Evolutionary conservation across 2,113 vertebrate genomes (phyloP), one percentile per base, ranked within the genome.

Genomic region (Perca flavescens): DNA sequence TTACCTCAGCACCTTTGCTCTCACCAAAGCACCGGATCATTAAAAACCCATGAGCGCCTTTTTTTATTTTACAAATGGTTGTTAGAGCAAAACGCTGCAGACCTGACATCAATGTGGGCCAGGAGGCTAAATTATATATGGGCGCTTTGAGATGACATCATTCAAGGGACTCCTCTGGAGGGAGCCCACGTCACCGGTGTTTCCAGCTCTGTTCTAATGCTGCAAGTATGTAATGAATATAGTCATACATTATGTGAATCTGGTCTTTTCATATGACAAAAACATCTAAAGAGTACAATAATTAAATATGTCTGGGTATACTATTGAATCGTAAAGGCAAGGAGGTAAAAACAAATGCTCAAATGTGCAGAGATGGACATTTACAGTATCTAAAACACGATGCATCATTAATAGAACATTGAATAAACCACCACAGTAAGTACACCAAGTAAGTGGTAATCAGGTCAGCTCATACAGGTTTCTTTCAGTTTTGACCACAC

Each of bases 61-160:
- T 43, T 15, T 19, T 6, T 15, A 8, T 50, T 76, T 40, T 9
- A 64, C 28, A 9, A 80, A 83, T 67, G 63, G 53, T 68, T 82
- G 87, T 82, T 75, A 54, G 65, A 83, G 78, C 62, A 61, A 31
- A 65, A 70, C 10, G n/a, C 62, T 49, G 56, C 66, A 68, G 73
- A 52, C 49, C 61, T 81, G 81, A 82, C 81, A 60, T 86, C 78
- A 85, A 34, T 40, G 57, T 43, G 36, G 73, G 70, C 54, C 11
- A 56, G 15, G 36, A 50, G 54, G 69, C 58, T 91, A n/a, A 84
- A 91, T 88, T 63, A 86, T 91, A 68, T 34, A 90, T 88, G 47
- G 56, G 16, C 1, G 7, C 67, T 49, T 28, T 43, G 43, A 54
- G 77, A 86, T 88, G 87, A 91, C 86, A 78, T 87, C 84, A 92